Evolutionary conservation across 2,113 vertebrate species (phyloP).

Genomic region (Plecotus auritus): DNA sequence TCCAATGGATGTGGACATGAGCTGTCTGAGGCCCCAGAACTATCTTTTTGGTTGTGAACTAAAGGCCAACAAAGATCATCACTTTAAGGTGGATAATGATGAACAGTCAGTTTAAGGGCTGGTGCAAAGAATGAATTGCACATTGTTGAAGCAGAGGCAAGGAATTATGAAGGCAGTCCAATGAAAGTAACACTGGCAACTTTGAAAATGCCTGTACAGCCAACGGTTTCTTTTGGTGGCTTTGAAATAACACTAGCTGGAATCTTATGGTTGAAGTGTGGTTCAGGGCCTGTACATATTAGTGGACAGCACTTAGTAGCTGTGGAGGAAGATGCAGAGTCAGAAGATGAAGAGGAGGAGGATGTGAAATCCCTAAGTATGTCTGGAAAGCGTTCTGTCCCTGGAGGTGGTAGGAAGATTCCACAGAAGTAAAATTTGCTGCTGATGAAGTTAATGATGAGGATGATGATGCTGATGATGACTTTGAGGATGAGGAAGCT

Average conservation of each 20-base stretch:
- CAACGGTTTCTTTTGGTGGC: not conserved
- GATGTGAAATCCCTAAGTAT: not conserved
- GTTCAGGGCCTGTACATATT: not conserved
- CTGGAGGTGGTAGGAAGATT: not conserved
- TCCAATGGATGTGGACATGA: not conserved
- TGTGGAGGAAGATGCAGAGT: not conserved
- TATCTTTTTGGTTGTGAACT: not conserved
- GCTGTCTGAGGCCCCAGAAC: not conserved
- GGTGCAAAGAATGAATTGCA: not conserved
- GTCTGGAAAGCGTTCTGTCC: not conserved
- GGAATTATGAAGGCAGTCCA: not conserved
- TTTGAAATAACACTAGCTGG: not conserved
- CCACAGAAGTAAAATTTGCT: not conserved
- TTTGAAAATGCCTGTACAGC: not conserved
- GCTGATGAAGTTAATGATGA: not conserved
- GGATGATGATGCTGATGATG: not conserved
- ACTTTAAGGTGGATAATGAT: not conserved
- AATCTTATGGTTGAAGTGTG: not conserved
- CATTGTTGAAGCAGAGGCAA: not conserved
- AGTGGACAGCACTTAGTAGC: not conserved
- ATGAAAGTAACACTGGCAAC: not conserved
- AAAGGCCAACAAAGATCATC: not conserved
- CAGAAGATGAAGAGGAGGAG: not conserved
- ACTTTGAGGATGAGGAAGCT: not conserved
- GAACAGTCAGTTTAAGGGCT: not conserved